Evolutionary conservation across 2,888 invertebrate genomes (phyloP).

Genomic region (Cheiracanthium punctorium): DNA sequence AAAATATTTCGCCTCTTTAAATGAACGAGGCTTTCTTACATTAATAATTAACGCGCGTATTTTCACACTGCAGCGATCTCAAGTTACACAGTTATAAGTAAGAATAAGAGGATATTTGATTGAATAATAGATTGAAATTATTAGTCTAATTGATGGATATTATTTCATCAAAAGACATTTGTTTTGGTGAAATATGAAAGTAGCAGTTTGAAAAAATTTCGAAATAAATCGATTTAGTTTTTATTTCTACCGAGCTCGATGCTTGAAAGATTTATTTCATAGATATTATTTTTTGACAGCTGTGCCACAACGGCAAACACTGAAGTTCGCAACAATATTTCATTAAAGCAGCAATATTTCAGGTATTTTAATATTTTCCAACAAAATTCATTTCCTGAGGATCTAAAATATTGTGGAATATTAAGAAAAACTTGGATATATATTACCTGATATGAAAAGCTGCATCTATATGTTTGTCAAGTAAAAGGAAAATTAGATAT

Average conservation of each 20-base stretch:
- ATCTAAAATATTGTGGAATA: too few species aligned
- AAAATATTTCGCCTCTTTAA: neutral
- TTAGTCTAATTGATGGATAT: neutral
- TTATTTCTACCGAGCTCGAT: neutral
- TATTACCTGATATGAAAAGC: too few species aligned
- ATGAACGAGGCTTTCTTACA: neutral
- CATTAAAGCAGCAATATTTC: too few species aligned
- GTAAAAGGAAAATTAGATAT: too few species aligned
- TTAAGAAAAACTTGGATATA: too few species aligned
- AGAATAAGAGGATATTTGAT: neutral
- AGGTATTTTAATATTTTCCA: too few species aligned
- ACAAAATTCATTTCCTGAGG: too few species aligned
- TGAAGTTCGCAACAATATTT: too few species aligned
- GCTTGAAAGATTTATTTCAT: neutral
- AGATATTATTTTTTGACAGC: too few species aligned
- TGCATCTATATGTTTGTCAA: too few species aligned
- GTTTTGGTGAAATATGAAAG: neutral
- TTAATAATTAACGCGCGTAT: neutral
- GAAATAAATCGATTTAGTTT: neutral
- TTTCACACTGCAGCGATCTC: neutral
- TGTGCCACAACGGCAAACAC: too few species aligned
- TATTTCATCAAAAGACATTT: neutral
- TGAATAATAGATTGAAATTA: neutral
- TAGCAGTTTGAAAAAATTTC: neutral
- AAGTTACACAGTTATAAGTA: neutral